Base-by-base conservation (phyloP, 2,797 vertebrate species). In the Anguilla pacifica region DNA sequence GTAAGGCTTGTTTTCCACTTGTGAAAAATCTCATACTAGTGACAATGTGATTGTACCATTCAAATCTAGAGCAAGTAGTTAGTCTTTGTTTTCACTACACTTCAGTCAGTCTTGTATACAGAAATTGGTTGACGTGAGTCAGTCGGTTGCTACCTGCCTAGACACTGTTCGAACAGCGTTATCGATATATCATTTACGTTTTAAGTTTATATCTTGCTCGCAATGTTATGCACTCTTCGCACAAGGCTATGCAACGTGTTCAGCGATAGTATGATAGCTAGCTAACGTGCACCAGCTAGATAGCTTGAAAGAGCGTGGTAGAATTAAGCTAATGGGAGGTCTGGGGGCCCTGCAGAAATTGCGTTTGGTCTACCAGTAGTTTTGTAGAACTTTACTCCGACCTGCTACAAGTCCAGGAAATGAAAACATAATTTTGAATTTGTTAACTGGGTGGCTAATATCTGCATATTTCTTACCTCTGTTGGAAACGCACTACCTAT, bases 1-100 rank as follows among this genome's bases (percentile, higher is more conserved):
- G 83, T 85, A 84, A 87, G 87, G 39, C 70, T 31, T 84, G 57
- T 72, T 67, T 83, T 83, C 59, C 59, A 43, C 43, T 83, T 67
- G 61, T 49, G 25, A 83, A 83, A 61, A 28, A 46, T 46, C 70
- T 46, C 46, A 51, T 22, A 51, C 46, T 51, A 49, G 19, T 82
- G 43, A 51, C 79, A 49, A 35, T 43, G 43, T 51, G 17, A 82
- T 49, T 82, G 7, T 2, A 51, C 22, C 25, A 49, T 82, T 82
- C 51, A 51, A 82, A 82, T 9, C 46, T 43, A 88, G 83, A 89
- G 90, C 88, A 88, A 91, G 90, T 49, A 91, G 90, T 49, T 87
- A 85, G 92, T 89, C 93, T 95, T 95, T 95, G 94, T 95, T 93
- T 93, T 91, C 90, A 88, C 2, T 43, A 22, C 46, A 82, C 79